phyloP scores from a whole-genome alignment of 1,140 invertebrate genomes.

The Drosophila hydei region DNA sequence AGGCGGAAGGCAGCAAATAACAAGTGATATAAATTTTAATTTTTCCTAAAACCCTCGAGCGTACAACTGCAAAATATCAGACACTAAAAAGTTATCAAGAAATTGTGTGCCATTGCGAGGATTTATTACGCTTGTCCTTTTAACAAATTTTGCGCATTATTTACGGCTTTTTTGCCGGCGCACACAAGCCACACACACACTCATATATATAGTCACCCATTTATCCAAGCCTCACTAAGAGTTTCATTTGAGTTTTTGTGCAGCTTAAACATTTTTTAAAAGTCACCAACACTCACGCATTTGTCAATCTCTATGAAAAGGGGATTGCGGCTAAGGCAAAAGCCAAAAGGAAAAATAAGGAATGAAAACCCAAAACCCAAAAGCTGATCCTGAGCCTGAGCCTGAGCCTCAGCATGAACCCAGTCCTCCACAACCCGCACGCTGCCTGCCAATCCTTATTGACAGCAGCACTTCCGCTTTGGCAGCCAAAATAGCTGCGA shows the following conservation, averaged over 20 bases:
- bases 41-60: constrained; percentile 44
- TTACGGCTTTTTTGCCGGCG: constrained; percentile 54
- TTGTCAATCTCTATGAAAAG: constrained; percentile 76
- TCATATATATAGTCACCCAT: constrained; percentile 18
- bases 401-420: too few relatives aligned
- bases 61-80: constrained; percentile 57
- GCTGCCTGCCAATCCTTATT: constrained; percentile 79
- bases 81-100: constrained; percentile 78
- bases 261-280: constrained; percentile 80
- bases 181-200: constrained; percentile 22
- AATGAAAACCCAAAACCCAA: constrained; percentile 17
- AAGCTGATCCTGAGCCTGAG: constrained; percentile 8
- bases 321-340: constrained; percentile 29
- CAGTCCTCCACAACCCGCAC: constrained; percentile 44
- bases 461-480: constrained; percentile 79
- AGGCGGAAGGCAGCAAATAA: constrained; percentile 21
- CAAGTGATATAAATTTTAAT: constrained; percentile 72
- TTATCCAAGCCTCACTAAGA: constrained; percentile 57
- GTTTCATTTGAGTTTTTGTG: constrained; percentile 72
- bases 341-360: constrained; percentile 2
- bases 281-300: constrained; percentile 79
- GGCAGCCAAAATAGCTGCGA: constrained; percentile 81
- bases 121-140: constrained; percentile 80
- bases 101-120: constrained; percentile 73
- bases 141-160: constrained; percentile 82